phyloP scores from a whole-genome alignment of 1,140 invertebrate species.

The Scaptomyza graminum region DNA sequence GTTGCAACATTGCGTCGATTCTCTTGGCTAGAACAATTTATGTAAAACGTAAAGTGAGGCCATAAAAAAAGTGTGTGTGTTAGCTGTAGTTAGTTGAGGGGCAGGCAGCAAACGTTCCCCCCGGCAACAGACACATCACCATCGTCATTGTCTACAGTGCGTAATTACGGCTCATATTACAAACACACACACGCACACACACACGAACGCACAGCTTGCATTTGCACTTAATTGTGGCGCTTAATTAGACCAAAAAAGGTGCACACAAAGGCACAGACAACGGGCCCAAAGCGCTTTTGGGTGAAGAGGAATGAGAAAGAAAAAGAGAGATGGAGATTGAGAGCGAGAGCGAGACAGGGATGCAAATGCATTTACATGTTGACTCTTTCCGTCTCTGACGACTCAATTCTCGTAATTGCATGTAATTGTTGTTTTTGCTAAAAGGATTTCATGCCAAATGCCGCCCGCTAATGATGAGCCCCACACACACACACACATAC shows the following conservation, averaged over 20 bases:
- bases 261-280: constrained; percentile 56
- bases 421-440: constrained; percentile 71
- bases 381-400: constrained; percentile 48
- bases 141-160: constrained; percentile 57
- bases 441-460: constrained; percentile 54
- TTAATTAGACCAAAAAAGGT: constrained; percentile 81
- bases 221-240: constrained; percentile 80
- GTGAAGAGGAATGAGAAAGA: neutral
- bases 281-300: constrained; percentile 54
- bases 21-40: constrained; percentile 46
- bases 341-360: constrained; percentile 22
- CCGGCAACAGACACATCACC: neutral
- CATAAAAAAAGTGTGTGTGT: constrained; percentile 47
- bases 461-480: constrained; percentile 54
- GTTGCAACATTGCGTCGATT: constrained; percentile 62
- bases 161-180: constrained; percentile 78
- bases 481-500: neutral
- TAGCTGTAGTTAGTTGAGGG: constrained; percentile 4
- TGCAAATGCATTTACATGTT: constrained; percentile 72
- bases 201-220: constrained; percentile 41
- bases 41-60: constrained; percentile 38
- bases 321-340: neutral
- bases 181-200: constrained; percentile 38
- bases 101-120: constrained; percentile 8
- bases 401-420: constrained; percentile 77